Percentiles rank a stretch among this genome's conserved stretches.
These are phyloP conservation scores for Apodemia duryi DNA, from an alignment of 2,888 invertebrate genomes.

Conservation along the genomic window DNA sequence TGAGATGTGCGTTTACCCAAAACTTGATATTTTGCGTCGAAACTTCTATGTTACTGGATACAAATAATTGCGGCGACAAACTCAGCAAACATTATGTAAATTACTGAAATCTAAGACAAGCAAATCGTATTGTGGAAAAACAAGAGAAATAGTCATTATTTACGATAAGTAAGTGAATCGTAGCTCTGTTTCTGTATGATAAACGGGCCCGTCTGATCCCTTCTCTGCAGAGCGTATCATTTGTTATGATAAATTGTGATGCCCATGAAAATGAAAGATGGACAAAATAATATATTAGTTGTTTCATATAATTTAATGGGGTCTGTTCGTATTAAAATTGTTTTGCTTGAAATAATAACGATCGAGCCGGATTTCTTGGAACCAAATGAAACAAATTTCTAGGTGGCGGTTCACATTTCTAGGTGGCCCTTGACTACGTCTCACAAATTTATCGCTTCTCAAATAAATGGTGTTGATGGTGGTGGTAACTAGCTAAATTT, in stretches of 20 bases:
- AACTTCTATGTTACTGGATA: no score
- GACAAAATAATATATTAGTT: slow-evolving; percentile 3
- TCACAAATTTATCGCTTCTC: background rate
- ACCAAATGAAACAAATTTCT: background rate
- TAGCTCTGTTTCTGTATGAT: slow-evolving; percentile 20
- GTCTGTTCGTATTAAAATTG: slow-evolving; percentile 16
- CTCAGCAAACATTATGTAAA: background rate
- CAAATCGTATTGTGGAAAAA: background rate
- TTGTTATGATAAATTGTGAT: slow-evolving; percentile 56
- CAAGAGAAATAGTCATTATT: slow-evolving; percentile 20
- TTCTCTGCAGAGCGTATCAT: slow-evolving; percentile 42
- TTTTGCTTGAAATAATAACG: background rate
- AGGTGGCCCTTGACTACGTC: background rate
- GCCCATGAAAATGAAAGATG: slow-evolving; percentile 37
- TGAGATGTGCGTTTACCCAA: no score
- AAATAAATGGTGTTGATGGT: no score
- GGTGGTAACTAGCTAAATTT: no score
- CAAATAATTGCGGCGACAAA: no score
- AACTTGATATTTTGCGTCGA: no score
- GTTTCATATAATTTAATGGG: slow-evolving; percentile 3
- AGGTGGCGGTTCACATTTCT: background rate
- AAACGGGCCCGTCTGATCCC: slow-evolving; percentile 38
- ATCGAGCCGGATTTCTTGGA: background rate
- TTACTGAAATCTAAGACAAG: background rate
- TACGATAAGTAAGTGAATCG: slow-evolving; percentile 29